Conservation (phyloP, 2,888 invertebrate genomes). For the Spodoptera exigua region DNA sequence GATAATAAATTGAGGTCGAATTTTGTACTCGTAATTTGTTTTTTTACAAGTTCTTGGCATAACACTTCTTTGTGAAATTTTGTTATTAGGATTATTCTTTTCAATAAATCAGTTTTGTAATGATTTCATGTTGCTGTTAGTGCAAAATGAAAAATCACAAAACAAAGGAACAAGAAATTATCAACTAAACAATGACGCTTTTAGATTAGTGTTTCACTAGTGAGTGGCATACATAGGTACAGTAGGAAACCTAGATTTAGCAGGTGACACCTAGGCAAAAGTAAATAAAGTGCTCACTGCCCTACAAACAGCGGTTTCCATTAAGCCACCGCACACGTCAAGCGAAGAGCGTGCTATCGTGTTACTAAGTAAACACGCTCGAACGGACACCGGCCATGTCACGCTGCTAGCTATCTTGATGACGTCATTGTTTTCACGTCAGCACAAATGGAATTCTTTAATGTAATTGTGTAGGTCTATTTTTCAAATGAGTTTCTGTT, state of each 20-base stretch:
- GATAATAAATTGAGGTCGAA: neutral
- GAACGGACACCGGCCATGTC: constrained; percentile 12
- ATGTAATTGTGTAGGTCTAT: constrained; percentile 11
- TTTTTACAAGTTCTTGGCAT: neutral
- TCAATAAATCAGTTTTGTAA: no score
- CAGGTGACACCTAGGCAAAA: constrained; percentile 7
- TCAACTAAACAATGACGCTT: neutral
- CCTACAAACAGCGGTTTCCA: constrained; percentile 48
- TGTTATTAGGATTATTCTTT: no score
- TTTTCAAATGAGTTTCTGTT: neutral
- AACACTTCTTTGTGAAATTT: no score
- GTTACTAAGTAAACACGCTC: constrained; percentile 35
- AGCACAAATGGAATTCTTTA: constrained; percentile 6
- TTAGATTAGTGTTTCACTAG: neutral
- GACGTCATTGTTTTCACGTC: constrained; percentile 11
- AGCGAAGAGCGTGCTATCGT: constrained; percentile 30
- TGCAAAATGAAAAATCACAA: no score
- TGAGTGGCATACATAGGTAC: no score
- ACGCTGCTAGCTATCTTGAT: constrained; percentile 41
- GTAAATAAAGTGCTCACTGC: constrained; percentile 32
- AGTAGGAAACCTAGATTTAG: constrained; percentile 11
- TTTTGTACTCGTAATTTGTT: neutral
- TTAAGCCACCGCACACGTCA: constrained; percentile 44
- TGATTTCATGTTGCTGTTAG: no score
- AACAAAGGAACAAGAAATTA: no score